Percentiles rank a stretch among this genome's conserved stretches.
Evolutionary conservation across 2,797 vertebrate species (phyloP).

Genomic region (Poeciliopsis turneri): DNA sequence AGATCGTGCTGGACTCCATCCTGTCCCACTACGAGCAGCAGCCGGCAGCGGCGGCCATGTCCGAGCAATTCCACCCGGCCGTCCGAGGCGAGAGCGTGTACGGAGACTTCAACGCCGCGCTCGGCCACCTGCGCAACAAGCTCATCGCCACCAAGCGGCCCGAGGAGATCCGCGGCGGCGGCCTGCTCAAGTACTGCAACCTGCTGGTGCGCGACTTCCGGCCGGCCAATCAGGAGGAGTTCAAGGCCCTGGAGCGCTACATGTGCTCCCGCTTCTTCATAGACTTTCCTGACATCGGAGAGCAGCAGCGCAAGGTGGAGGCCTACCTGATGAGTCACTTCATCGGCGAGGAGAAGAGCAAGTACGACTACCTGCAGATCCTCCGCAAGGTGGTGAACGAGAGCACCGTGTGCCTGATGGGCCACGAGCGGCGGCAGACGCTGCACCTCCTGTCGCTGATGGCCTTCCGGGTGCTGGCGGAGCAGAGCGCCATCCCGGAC

Average conservation of each 20-base stretch:
- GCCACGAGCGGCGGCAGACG: conserved; percentile 94
- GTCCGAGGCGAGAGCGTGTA: conserved; percentile 94
- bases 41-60: conserved; percentile 79
- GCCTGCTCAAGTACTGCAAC: conserved; percentile 97
- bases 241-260: conserved; percentile 94
- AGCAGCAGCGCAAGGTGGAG: conserved; percentile 96
- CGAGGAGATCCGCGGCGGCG: conserved; percentile 95
- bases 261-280: conserved; percentile 99
- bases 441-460: conserved; percentile 94
- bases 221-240: conserved; percentile 88
- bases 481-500: conserved; percentile 94
- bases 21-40: conserved; percentile 86
- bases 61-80: conserved; percentile 84
- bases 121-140: conserved; percentile 90
- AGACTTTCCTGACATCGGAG: conserved; percentile 95
- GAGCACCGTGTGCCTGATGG: conserved; percentile 99
- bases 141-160: conserved; percentile 95
- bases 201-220: conserved; percentile 92
- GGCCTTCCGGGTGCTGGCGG: conserved; percentile 90
- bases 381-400: conserved; percentile 93
- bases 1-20: conserved; percentile 94
- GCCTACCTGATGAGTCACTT: conserved; percentile 98
- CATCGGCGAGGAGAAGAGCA: conserved; percentile 92
- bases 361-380: conserved; percentile 98
- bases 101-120: conserved; percentile 88